These are phyloP conservation scores for Cyrtorhinus lividipennis DNA, from an alignment of 1,140 invertebrate genomes.

Conservation along the genomic window DNA sequence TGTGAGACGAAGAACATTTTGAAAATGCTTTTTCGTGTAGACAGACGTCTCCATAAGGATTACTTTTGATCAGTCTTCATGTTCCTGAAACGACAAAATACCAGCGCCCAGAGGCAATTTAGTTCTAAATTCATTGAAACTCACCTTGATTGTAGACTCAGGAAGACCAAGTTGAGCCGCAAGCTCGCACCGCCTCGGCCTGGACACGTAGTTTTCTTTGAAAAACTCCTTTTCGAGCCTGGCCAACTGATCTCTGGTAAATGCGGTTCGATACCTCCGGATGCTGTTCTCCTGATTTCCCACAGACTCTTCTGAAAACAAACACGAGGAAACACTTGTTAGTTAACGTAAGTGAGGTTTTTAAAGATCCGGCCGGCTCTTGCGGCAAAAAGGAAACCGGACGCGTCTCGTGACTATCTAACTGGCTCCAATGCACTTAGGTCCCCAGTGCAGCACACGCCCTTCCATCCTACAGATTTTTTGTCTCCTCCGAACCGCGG, in stretches of 20 bases:
- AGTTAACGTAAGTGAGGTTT: background rate
- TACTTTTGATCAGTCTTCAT: too few species aligned
- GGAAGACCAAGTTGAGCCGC: constrained; percentile 83
- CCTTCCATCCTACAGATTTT: background rate
- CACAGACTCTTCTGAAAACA: constrained; percentile 12
- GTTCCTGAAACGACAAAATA: too few species aligned
- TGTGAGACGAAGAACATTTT: too few species aligned
- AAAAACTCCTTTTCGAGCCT: constrained; percentile 94
- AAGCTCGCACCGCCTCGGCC: constrained; percentile 87
- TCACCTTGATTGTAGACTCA: constrained; percentile 96
- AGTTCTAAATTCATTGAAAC: too few species aligned
- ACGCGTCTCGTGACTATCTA: constrained; percentile 2
- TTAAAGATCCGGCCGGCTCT: background rate
- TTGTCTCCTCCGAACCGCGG: background rate
- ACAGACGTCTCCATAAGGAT: too few species aligned
- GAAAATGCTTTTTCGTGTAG: too few species aligned
- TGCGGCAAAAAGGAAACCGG: background rate
- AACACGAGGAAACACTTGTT: constrained; percentile 7
- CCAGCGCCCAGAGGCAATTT: too few species aligned
- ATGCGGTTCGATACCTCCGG: constrained; percentile 90
- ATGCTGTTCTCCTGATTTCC: constrained; percentile 43
- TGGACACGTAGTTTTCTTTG: constrained; percentile 94
- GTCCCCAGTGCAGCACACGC: background rate
- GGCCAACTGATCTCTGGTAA: constrained; percentile 86
- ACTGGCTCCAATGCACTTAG: constrained; percentile 6